Evolutionary conservation across 2,888 invertebrate genomes (phyloP).

Genomic region (Bellardia bayeri): DNA sequence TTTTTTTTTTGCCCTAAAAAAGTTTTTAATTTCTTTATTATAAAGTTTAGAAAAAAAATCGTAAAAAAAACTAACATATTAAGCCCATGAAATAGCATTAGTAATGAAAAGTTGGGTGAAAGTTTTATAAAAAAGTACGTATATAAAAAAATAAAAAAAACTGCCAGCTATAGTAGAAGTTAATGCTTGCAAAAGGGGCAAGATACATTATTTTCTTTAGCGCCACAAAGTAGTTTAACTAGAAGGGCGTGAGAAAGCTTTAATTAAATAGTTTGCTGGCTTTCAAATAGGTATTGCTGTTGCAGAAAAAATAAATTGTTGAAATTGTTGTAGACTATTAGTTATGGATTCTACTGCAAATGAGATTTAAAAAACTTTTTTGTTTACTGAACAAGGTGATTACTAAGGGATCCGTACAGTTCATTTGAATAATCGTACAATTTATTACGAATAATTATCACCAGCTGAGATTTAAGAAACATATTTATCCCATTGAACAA

Average conservation of each 20-base stretch:
- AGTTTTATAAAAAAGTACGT: neutral
- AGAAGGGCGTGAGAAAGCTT: neutral
- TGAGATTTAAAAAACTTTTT: no score
- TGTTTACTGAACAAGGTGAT: no score
- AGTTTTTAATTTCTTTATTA: conserved; percentile 7
- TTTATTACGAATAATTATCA: no score
- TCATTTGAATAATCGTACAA: no score
- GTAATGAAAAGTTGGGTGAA: conserved; percentile 47
- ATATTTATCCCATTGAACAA: no score
- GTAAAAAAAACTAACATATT: neutral
- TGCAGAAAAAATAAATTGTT: neutral
- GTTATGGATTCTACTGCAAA: no score
- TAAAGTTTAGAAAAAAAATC: neutral
- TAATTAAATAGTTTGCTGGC: conserved; percentile 17
- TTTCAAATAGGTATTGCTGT: neutral
- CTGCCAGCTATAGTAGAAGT: conserved; percentile 28
- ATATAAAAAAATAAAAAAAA: conserved; percentile 8
- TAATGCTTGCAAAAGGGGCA: conserved; percentile 1
- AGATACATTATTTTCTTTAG: neutral
- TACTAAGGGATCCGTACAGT: no score
- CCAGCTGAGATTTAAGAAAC: no score
- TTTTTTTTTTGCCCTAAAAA: neutral
- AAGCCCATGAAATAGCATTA: conserved; percentile 25
- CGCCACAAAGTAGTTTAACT: neutral
- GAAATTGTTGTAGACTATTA: neutral